Conservation (phyloP, 2,113 vertebrate species). For the Rhineura floridana region DNA sequence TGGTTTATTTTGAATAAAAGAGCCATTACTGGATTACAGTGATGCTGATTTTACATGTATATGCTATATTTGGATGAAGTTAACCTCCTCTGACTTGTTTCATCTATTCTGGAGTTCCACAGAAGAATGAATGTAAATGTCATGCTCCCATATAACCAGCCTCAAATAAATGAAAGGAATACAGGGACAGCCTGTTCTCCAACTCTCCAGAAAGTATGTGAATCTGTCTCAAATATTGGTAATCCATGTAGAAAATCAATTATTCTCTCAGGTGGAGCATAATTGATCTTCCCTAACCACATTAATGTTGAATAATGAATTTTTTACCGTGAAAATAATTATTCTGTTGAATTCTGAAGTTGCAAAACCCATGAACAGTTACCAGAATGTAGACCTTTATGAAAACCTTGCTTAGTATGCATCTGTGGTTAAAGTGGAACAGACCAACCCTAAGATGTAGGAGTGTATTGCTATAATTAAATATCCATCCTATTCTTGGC, state of each 20-base stretch:
- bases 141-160: background rate
- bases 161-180: background rate
- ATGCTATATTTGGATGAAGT: background rate
- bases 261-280: conserved; percentile 21
- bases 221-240: conserved; percentile 25
- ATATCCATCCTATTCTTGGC: background rate
- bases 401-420: background rate
- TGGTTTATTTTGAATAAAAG: background rate
- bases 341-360: conserved; percentile 23
- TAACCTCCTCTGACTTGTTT: background rate
- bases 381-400: conserved; percentile 1
- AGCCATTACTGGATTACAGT: background rate
- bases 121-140: background rate
- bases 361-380: background rate
- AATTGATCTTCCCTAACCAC: conserved; percentile 23
- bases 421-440: background rate
- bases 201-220: background rate
- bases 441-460: background rate
- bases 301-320: conserved; percentile 23
- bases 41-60: background rate
- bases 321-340: conserved; percentile 44
- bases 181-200: background rate
- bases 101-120: background rate
- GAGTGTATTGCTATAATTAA: background rate
- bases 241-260: conserved; percentile 32